Evolutionary conservation across 1,140 invertebrate genomes (phyloP), one percentile per base, ranked within the genome.

Genomic region (Capitella teleta): DNA sequence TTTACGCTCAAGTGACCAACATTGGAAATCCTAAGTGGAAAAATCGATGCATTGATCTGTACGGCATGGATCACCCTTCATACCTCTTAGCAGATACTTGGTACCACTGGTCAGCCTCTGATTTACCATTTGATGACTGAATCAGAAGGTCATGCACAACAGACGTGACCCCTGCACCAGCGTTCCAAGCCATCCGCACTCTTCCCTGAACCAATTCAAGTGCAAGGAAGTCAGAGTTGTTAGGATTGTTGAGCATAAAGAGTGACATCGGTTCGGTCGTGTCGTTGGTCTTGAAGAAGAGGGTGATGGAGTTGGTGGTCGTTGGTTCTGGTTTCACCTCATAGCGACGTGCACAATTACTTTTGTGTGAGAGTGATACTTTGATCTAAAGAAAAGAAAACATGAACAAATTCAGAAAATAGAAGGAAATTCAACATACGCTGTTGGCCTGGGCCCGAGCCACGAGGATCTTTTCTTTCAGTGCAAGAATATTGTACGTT

Each of bases 371-470:
- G 51, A 91, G 56, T 0, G 87, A 88, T 2, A 92, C 77, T 42
- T 82, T 79, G 58, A 93, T 87, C 85, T 88, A 57, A 32, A 74
- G 57, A 43, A 32, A 50, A 50, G 52, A 40, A 24, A 6, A 49
- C 36, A 26, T 25, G n/a, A 14, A 16, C 38, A 19, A 57, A 44
- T 56, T 30, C 23, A 49, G 37, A 28, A 37, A 41, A 41, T n/a
- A n/a, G 18, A n/a, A 10, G 19, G 38, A n/a, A 6, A 36, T 45
- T 44, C n/a, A 43, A 73, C 76, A 78, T 73, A 88, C 85, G 38
- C 80, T 82, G 42, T 86, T 80, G 0, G 87, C 86, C 10, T 81
- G 80, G 67, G 91, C 86, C 57, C 79, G 77, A 0, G 87, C 85
- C 61, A 84, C 79, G 2, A 78, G 74, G 45, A 91, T 86, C 65